Evolutionary conservation across 1,140 invertebrate species (phyloP).

Genomic region (Bilobella aurantiaca): DNA sequence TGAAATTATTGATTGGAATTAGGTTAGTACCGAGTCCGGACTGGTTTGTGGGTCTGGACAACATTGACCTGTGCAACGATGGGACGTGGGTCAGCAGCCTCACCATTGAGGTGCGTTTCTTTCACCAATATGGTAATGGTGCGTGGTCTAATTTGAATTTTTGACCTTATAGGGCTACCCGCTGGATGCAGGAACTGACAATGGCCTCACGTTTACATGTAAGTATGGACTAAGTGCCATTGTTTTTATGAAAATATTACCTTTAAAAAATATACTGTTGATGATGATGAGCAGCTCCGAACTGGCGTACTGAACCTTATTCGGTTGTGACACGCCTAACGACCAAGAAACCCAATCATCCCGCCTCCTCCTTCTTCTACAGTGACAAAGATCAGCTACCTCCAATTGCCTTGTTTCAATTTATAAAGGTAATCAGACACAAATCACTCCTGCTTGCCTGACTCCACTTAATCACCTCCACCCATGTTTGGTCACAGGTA

Average conservation of each 20-base stretch:
- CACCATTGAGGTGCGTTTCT: slow-evolving; percentile 63
- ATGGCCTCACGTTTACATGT: slow-evolving; percentile 87
- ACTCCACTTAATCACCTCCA: not conserved
- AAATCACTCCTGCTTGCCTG: not conserved
- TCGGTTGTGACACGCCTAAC: slow-evolving; percentile 83
- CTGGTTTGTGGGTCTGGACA: slow-evolving; percentile 95
- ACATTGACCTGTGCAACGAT: slow-evolving; percentile 81
- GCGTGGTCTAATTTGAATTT: not conserved
- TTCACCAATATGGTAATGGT: not conserved
- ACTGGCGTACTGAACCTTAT: slow-evolving; percentile 65
- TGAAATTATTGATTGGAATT: slow-evolving; percentile 39
- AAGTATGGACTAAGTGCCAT: not conserved
- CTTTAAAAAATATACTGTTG: not conserved
- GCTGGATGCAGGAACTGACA: slow-evolving; percentile 91
- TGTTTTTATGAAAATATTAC: not conserved
- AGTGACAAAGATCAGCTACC: slow-evolving; percentile 72
- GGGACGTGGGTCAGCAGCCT: slow-evolving; percentile 89
- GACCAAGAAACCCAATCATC: slow-evolving; percentile 77
- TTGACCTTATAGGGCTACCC: slow-evolving; percentile 62
- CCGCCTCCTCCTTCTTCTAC: slow-evolving; percentile 90
- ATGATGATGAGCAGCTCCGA: not conserved
- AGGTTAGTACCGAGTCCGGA: slow-evolving; percentile 85
- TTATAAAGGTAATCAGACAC: slow-evolving; percentile 59
- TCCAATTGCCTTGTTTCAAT: slow-evolving; percentile 79
- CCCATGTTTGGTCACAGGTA: slow-evolving; percentile 46